Conservation (phyloP, 2,113 vertebrate genomes). For the Oryctolagus cuniculus region mOryCun1.1 NC_091435.1:39745001-39745500, state of each 20-base stretch:
- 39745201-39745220: not conserved
- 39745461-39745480: not conserved
- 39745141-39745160: not conserved
- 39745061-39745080: not conserved
- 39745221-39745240: slow-evolving; percentile 2
- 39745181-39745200: not conserved
- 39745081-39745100: slow-evolving; percentile 32
- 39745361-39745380: not conserved
- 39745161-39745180: not conserved
- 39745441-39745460: not conserved
- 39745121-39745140: not conserved
- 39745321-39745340: not conserved
- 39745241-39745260: not conserved
- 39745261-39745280: slow-evolving; percentile 56
- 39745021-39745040: slow-evolving; percentile 5
- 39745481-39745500: not conserved
- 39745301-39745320: slow-evolving; percentile 12
- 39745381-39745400: slow-evolving; percentile 20
- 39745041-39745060: not conserved
- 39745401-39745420: not conserved
- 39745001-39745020: not conserved
- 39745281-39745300: slow-evolving; percentile 32
- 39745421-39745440: not conserved
- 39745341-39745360: slow-evolving; percentile 36
- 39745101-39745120: not conserved